Evolutionary conservation across 2,888 invertebrate species (phyloP), one percentile per base, ranked within the genome.

Genomic region (Psococerastis gibbosa): DNA sequence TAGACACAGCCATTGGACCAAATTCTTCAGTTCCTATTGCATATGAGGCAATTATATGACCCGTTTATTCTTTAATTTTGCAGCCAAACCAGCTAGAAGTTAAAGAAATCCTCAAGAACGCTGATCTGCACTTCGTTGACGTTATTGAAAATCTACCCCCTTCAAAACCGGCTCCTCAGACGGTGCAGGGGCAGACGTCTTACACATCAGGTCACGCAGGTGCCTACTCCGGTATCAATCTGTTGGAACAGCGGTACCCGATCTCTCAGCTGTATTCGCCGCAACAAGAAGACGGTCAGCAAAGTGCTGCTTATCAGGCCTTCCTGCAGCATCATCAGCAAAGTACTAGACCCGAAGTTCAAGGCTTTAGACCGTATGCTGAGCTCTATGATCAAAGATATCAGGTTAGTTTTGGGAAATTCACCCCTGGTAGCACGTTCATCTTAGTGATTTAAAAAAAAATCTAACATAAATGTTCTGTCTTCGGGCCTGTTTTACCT

Each of bases 41-140:
- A n/a, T n/a, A n/a, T n/a, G n/a, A n/a, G n/a, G n/a, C n/a, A n/a
- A n/a, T n/a, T n/a, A n/a, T n/a, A n/a, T n/a, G n/a, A n/a, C n/a
- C n/a, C n/a, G n/a, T n/a, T n/a, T n/a, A n/a, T n/a, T n/a, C n/a
- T 27, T 27, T 11, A 6, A 9, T 27, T 27, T 27, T 27, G 27
- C 27, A 27, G 22, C 38, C 38, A 18, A 38, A 38, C 20, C 38
- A 38, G 20, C 22, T 38, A 20, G 16, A 5, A 5, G 38, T 38
- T 20, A 38, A 17, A 38, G 38, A 38, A 16, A 38, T 38, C 13
- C 22, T 38, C 17, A 38, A 38, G 20, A 38, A 38, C 20, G 38
- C 38, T 17, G 38, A 38, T 20, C 13, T 38, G 5, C 38, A 38
- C 22, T 38, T 20, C 22, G 38, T 38, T 15, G 38, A 38, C 22